phyloP scores from a whole-genome alignment of 2,113 vertebrate species.

The Paradisaea rubra region DNA sequence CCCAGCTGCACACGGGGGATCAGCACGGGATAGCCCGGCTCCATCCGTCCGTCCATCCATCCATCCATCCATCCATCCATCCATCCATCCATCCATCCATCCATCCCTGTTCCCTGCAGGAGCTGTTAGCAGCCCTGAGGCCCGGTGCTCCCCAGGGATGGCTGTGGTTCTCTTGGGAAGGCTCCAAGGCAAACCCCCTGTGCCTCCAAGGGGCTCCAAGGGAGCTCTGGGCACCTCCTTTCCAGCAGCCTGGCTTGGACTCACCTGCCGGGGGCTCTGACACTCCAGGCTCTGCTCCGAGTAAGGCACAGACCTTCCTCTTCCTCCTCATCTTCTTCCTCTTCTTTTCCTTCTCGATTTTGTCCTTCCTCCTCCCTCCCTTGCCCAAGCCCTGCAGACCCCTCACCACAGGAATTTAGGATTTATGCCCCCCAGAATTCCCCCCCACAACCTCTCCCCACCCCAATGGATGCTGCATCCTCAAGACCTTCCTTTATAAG shows the following conservation, averaged over 20 bases:
- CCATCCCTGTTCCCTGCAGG: fast-evolving
- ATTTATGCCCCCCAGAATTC: background rate
- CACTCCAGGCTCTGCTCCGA: background rate
- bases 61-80: background rate
- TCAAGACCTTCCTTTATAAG: background rate
- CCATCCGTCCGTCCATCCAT: background rate
- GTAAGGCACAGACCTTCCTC: background rate
- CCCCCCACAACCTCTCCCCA: background rate
- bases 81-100: too few relatives aligned
- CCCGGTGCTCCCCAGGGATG: background rate
- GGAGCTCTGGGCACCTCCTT: background rate
- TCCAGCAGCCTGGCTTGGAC: background rate
- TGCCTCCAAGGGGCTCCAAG: background rate
- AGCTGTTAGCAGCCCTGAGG: background rate
- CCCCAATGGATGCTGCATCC: fast-evolving
- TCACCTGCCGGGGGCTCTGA: fast-evolving
- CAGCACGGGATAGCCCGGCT: fast-evolving
- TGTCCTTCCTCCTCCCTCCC: background rate
- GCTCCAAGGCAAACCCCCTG: background rate
- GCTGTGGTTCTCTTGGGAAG: fast-evolving
- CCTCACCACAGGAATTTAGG: background rate
- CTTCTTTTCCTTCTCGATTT: background rate
- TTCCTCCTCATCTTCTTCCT: background rate
- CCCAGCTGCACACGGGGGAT: fast-evolving
- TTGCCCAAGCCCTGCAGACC: background rate